Evolutionary conservation across 2,888 invertebrate species (phyloP), one percentile per base, ranked within the genome.

Genomic region (Nephrotoma guestfalica): DNA sequence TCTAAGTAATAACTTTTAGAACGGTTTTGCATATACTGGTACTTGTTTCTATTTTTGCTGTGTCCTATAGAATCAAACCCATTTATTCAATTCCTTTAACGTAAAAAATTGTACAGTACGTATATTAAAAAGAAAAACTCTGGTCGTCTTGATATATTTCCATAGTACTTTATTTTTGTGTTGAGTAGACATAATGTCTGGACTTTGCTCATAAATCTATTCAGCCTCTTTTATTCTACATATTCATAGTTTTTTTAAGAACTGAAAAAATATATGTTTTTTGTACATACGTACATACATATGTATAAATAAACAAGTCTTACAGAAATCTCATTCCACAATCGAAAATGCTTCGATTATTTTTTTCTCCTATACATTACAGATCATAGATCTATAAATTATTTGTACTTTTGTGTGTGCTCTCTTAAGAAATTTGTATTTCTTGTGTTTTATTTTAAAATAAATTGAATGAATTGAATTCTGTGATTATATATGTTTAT

Each of bases 141-240:
- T 71, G 9, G 71, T 71, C 71, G 71, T 71, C 71, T 71, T 71
- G 30, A 71, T 71, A 71, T 30, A 71, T 71, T 51, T 51, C 15
- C 15, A 6, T 51, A 2, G 30, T 9, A 71, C 71, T 71, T 71
- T 71, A 83, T 86, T 87, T 86, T 51, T 43, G 71, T 89, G 88
- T 88, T 89, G 88, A 89, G 89, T 90, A 90, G 90, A 90, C 90
- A 90, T 89, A 89, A 89, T 89, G 90, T 90, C 90, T 90, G 90
- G 89, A 89, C 89, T 88, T 88, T 88, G 88, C 88, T 88, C 89
- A 91, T 91, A 91, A 91, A 91, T 91, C 89, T 90, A 87, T 87
- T 89, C 87, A 42, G 84, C 84, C 84, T 84, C 84, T 42, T 71
- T 71, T 71, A 71, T 71, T 71, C 71, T 71, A 71, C 71, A 71